Evolutionary conservation across 2,113 vertebrate species (phyloP), one percentile per base, ranked within the genome.

Genomic region (Lipophrys pholis): DNA sequence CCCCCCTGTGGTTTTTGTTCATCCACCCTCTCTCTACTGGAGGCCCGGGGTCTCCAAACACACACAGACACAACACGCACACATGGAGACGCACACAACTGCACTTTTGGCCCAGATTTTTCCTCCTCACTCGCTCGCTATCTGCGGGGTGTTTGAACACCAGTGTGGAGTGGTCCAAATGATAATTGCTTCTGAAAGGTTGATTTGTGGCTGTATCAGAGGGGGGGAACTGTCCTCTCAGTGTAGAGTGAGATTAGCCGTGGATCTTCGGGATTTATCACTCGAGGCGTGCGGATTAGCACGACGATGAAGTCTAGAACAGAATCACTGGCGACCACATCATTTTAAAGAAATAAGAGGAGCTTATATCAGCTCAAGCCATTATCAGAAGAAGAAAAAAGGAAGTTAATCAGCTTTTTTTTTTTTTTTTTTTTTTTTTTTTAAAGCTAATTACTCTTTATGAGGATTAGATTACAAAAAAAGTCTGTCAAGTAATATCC

Each of bases 231-330:
- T 89, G 83, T 78, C 86, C 82, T 88, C 85, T 94, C 87, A 92
- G 94, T 92, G 92, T 89, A 93, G 85, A 92, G 91, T 84, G 89
- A 93, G 94, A 95, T 95, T 95, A 95, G 91, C 86, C 54, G 60
- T 78, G 85, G 94, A 95, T 96, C 95, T 95, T 93, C 85, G 50
- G 81, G 91, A 90, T 95, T 96, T 95, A 95, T 96, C 93, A 93
- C 92, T 91, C 82, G 80, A 92, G 92, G 94, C 93, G 85, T 81
- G 69, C 73, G 91, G 94, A 95, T 96, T 96, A 96, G 91, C 82
- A 86, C 81, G 48, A 78, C 83, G 80, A 92, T 91, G 89, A 94
- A 95, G 92, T 94, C 87, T 82, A 76, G 92, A 94, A 92, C 93
- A 92, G 86, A 94, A 94, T 94, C 36, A 15, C 46, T 64, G 63